phyloP scores from a whole-genome alignment of 2,888 invertebrate genomes.

The Scaeva pyrastri region DNA sequence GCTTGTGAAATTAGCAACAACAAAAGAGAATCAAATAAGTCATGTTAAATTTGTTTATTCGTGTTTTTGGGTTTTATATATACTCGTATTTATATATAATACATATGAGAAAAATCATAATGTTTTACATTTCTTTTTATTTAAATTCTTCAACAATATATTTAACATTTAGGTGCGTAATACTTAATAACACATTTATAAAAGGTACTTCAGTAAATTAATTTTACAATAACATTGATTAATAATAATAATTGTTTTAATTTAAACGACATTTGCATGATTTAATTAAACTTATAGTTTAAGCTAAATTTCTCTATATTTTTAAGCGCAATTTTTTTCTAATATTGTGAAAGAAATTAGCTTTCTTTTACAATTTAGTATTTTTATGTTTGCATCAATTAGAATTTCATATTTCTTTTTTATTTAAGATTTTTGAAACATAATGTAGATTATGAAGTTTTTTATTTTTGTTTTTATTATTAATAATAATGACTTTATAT shows the following conservation, averaged over 20 bases:
- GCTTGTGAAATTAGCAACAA: slow-evolving; percentile 5
- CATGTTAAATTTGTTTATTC: slow-evolving; percentile 45
- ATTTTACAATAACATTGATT: slow-evolving; percentile 33
- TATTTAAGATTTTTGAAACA: slow-evolving; percentile 16
- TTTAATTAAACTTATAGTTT: slow-evolving; percentile 42
- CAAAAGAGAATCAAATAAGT: slow-evolving; percentile 13
- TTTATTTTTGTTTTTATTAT: slow-evolving; percentile 22
- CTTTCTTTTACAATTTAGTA: slow-evolving; percentile 30
- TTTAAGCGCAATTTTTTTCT: slow-evolving; percentile 31
- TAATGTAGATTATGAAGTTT: slow-evolving; percentile 32
- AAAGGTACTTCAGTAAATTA: slow-evolving; percentile 71
- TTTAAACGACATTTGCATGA: slow-evolving; percentile 39
- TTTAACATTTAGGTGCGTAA: slow-evolving; percentile 39
- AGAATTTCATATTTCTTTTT: slow-evolving; percentile 46
- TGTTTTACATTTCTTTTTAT: slow-evolving; percentile 32
- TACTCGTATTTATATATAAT: background rate
- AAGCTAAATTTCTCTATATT: slow-evolving; percentile 21
- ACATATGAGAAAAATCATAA: slow-evolving; percentile 19
- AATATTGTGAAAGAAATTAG: slow-evolving; percentile 34
- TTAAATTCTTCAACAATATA: slow-evolving; percentile 43
- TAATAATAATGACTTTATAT: slow-evolving; percentile 40
- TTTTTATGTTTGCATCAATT: slow-evolving; percentile 29
- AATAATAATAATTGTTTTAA: slow-evolving; percentile 35
- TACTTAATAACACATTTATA: slow-evolving; percentile 59
- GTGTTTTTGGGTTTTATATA: slow-evolving; percentile 16